phyloP scores from a whole-genome alignment of 2,888 invertebrate genomes.

The Phlogophora meticulosa region DNA sequence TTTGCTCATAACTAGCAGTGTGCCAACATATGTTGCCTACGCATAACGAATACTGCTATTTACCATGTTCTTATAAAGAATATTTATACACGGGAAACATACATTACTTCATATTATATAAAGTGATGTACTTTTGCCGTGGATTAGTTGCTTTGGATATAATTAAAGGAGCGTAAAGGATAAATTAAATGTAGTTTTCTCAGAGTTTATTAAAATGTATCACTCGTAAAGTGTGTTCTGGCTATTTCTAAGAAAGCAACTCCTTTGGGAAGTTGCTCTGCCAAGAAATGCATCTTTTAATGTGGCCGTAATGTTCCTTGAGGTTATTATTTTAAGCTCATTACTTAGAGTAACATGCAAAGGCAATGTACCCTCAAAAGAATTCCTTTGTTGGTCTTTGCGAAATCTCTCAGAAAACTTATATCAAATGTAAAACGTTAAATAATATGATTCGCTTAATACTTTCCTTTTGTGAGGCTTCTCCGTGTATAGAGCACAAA shows the following conservation, averaged over 20 bases:
- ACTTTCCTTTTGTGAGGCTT: not conserved
- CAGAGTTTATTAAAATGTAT: not conserved
- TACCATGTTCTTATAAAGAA: no score
- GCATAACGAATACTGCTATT: not conserved
- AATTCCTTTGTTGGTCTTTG: slow-evolving; percentile 5
- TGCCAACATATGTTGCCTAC: not conserved
- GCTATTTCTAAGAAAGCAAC: not conserved
- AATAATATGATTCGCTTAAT: slow-evolving; percentile 20
- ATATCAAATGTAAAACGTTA: not conserved
- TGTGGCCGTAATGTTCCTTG: not conserved
- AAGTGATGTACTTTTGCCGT: not conserved
- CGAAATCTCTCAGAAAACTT: slow-evolving; percentile 1
- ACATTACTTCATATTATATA: not conserved
- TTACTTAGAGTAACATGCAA: slow-evolving; percentile 13
- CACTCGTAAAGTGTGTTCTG: not conserved
- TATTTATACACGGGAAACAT: no score
- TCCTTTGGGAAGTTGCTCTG: not conserved
- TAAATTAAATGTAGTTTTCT: slow-evolving; percentile 1
- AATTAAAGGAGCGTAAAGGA: not conserved
- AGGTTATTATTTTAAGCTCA: slow-evolving; percentile 16
- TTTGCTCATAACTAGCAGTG: not conserved
- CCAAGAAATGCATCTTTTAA: slow-evolving; percentile 17
- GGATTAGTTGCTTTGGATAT: not conserved
- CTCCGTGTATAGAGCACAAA: no score
- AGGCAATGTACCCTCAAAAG: slow-evolving; percentile 7